These are phyloP conservation scores for Drosophila jambulina DNA, from an alignment of 1,140 invertebrate species.

Conservation along the genomic window DNA sequence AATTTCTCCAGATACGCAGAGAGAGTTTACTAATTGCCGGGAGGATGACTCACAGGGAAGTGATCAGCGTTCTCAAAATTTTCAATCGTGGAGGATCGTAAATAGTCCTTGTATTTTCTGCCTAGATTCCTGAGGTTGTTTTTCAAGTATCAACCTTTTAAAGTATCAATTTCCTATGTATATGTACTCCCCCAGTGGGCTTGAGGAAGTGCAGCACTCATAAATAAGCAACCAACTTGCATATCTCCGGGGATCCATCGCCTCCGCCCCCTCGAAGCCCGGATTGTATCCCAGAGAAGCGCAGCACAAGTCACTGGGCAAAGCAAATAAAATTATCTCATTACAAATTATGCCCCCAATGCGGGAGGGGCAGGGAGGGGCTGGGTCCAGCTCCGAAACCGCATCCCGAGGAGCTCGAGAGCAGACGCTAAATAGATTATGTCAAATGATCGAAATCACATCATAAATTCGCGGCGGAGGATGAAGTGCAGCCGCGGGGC, in stretches of 20 bases:
- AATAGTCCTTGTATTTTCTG: background rate
- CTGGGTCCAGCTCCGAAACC: background rate
- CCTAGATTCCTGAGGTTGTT: background rate
- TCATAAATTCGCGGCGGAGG: slow-evolving; percentile 69
- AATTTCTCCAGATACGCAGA: slow-evolving; percentile 23
- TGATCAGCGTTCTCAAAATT: background rate
- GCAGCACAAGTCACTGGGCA: slow-evolving; percentile 58
- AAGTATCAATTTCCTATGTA: background rate
- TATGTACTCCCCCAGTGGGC: background rate
- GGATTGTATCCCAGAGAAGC: background rate
- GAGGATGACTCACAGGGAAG: slow-evolving; percentile 28
- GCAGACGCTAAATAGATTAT: slow-evolving; percentile 82
- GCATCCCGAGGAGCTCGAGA: slow-evolving; percentile 15
- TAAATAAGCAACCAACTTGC: slow-evolving; percentile 30
- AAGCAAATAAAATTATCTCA: slow-evolving; percentile 84
- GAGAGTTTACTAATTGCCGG: slow-evolving; percentile 30
- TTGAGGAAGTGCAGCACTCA: slow-evolving; percentile 13
- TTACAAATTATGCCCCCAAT: slow-evolving; percentile 81
- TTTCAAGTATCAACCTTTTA: background rate
- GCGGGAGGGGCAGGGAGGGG: slow-evolving; percentile 1
- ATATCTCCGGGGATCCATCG: slow-evolving; percentile 18
- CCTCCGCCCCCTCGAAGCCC: background rate
- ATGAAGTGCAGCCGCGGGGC: slow-evolving; percentile 56
- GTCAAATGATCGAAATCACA: slow-evolving; percentile 83
- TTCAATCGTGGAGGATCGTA: background rate